phyloP scores from a whole-genome alignment of 1,140 invertebrate species.

The Cepaea nemoralis region DNA sequence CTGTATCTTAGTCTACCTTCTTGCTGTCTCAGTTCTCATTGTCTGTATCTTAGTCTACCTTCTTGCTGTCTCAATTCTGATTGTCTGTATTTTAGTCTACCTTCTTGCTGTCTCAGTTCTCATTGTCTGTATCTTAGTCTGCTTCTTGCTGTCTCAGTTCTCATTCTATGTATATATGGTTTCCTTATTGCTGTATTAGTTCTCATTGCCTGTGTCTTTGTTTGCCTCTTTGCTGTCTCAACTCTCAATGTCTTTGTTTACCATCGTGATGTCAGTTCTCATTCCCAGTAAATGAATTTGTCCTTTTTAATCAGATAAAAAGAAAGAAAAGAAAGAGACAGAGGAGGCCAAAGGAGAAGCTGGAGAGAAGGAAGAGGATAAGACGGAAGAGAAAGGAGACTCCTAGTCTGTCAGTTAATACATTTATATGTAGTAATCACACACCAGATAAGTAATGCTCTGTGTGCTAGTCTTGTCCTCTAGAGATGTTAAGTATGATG shows the following conservation, averaged over 20 bases:
- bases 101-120: neutral
- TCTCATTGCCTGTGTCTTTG: no score
- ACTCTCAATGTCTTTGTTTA: neutral
- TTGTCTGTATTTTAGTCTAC: neutral
- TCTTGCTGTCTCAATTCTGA: neutral
- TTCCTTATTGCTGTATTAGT: neutral
- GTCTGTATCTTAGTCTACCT: neutral
- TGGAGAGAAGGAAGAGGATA: constrained; percentile 2
- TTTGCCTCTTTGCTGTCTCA: no score
- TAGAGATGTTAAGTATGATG: no score
- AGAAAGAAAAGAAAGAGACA: constrained; percentile 7
- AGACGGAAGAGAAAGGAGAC: neutral
- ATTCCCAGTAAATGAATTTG: neutral
- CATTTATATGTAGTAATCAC: no score
- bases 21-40: no score
- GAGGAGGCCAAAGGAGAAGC: neutral
- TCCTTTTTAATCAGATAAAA: neutral
- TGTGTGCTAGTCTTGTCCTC: no score
- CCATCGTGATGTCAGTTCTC: neutral
- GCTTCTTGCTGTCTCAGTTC: neutral
- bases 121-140: neutral
- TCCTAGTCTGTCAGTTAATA: neutral
- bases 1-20: no score
- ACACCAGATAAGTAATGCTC: no score
- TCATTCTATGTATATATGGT: no score